Percentiles rank a stretch among this genome's conserved stretches.
Evolutionary conservation across 2,113 vertebrate genomes (phyloP).

Genomic region (Smithornis capensis): DNA sequence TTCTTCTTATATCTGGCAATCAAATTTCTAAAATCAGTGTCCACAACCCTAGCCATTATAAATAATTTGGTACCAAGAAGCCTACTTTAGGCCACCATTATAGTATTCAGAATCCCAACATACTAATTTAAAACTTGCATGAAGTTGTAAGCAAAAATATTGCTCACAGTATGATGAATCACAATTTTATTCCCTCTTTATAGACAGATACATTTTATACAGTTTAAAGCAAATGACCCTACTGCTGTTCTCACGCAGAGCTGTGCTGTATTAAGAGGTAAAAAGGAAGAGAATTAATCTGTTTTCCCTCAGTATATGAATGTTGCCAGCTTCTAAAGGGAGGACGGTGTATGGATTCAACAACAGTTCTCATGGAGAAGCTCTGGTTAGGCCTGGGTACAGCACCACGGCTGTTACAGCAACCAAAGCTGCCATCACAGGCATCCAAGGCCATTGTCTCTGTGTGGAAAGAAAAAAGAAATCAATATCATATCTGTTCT

Average conservation of each 20-base stretch:
- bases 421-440: constrained; percentile 94
- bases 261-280: constrained; percentile 82
- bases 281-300: constrained; percentile 81
- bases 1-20: constrained; percentile 71
- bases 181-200: constrained; percentile 92
- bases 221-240: constrained; percentile 87
- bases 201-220: constrained; percentile 97
- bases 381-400: constrained; percentile 94
- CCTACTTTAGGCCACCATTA: constrained; percentile 85
- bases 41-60: constrained; percentile 77
- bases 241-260: constrained; percentile 79
- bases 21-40: constrained; percentile 74
- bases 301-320: constrained; percentile 78
- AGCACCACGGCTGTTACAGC: constrained; percentile 93
- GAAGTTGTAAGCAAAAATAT: constrained; percentile 85
- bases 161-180: constrained; percentile 89
- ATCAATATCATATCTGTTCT: constrained; percentile 76
- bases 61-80: constrained; percentile 84
- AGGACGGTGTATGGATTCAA: constrained; percentile 81
- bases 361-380: constrained; percentile 85
- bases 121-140: constrained; percentile 82
- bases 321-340: constrained; percentile 82
- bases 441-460: constrained; percentile 98
- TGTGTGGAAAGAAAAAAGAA: constrained; percentile 82
- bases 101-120: constrained; percentile 80